Percentiles rank a stretch among this genome's conserved stretches.
Evolutionary conservation across 2,797 vertebrate genomes (phyloP).

Genomic region (Poecilia wingei): DNA sequence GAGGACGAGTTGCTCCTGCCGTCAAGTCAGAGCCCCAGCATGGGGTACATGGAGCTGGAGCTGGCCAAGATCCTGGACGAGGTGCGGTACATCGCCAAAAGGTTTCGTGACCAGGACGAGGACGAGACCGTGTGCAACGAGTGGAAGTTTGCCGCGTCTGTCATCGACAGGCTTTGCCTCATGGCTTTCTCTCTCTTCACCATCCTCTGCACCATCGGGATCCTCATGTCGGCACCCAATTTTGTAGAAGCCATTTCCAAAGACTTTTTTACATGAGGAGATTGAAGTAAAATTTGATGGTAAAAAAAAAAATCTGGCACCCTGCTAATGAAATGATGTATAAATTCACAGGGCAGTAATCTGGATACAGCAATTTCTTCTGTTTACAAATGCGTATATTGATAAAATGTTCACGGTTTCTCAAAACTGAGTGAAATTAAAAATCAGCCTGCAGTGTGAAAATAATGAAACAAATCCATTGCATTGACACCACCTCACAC

Average conservation of each 20-base stretch:
- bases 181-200: conserved; percentile 94
- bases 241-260: conserved; percentile 94
- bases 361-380: neutral
- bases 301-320: neutral
- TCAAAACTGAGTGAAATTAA: neutral
- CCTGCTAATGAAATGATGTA: neutral
- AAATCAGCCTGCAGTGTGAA: neutral
- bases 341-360: neutral
- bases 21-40: conserved; percentile 39
- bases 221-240: conserved; percentile 95
- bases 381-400: neutral
- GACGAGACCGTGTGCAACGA: conserved; percentile 86
- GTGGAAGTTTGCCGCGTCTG: conserved; percentile 95
- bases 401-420: neutral
- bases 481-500: neutral
- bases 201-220: conserved; percentile 93
- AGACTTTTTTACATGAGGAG: conserved; percentile 73
- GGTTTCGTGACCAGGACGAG: conserved; percentile 90
- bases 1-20: conserved; percentile 76
- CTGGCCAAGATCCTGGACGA: conserved; percentile 87
- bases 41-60: conserved; percentile 59
- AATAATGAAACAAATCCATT: conserved; percentile 7
- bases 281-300: neutral
- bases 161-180: conserved; percentile 94
- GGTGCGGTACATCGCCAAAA: conserved; percentile 85